Percentiles rank a stretch among this genome's conserved stretches.
phyloP scores from a whole-genome alignment of 2,888 invertebrate genomes.

The Malthinus flaveolus region DNA sequence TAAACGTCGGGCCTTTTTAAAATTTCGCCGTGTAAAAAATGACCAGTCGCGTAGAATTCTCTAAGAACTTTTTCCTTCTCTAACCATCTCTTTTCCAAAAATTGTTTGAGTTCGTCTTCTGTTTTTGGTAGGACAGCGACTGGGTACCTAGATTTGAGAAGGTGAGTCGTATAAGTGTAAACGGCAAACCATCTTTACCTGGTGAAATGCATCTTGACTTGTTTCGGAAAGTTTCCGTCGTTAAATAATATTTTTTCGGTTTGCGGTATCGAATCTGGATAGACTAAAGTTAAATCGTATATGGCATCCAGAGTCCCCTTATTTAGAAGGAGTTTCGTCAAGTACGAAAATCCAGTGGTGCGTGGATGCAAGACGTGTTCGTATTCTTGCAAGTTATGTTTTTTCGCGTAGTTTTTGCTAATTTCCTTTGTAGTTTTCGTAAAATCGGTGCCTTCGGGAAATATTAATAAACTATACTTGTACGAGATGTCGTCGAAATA shows the following conservation, averaged over 20 bases:
- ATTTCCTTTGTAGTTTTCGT: conserved; percentile 68
- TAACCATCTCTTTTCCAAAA: conserved; percentile 69
- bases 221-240: conserved; percentile 69
- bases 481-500: conserved; percentile 71
- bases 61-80: conserved; percentile 66
- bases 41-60: conserved; percentile 63
- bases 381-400: conserved; percentile 69
- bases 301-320: conserved; percentile 70
- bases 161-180: background rate
- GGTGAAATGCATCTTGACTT: conserved; percentile 77
- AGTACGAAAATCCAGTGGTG: conserved; percentile 76
- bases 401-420: conserved; percentile 73
- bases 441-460: conserved; percentile 89
- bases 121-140: conserved; percentile 62
- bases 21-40: conserved; percentile 49
- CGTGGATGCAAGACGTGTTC: conserved; percentile 83
- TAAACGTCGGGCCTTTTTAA: conserved; percentile 46
- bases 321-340: conserved; percentile 60
- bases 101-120: conserved; percentile 61
- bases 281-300: conserved; percentile 87
- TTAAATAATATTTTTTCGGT: conserved; percentile 71
- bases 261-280: conserved; percentile 75
- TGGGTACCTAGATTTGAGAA: conserved; percentile 58
- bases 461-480: conserved; percentile 74
- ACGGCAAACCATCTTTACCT: conserved; percentile 56